Conservation (phyloP, 1,140 invertebrate species). For the Drosophila orosa region DNA sequence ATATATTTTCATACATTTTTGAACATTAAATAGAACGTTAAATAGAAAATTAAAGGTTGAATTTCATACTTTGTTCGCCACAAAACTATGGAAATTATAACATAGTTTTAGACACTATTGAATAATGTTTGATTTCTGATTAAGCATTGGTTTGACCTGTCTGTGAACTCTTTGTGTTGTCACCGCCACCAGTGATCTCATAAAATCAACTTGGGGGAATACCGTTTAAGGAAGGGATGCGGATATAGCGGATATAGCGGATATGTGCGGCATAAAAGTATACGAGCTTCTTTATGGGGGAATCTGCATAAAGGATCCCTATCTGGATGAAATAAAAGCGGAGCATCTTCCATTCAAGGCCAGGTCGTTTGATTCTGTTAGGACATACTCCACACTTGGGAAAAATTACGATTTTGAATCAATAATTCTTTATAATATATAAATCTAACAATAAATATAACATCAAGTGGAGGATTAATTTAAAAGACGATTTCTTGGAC, state of each 20-base stretch:
- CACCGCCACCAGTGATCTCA: constrained; percentile 1
- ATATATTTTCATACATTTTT: constrained; percentile 13
- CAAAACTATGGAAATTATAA: not conserved
- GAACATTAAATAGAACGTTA: not conserved
- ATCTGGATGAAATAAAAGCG: constrained; percentile 40
- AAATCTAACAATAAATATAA: not conserved
- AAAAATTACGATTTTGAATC: not conserved
- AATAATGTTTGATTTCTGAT: constrained; percentile 7
- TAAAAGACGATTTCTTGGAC: not conserved
- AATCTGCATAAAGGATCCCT: constrained; percentile 43
- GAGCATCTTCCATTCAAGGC: constrained; percentile 28
- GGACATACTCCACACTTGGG: not conserved
- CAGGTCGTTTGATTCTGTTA: constrained; percentile 42
- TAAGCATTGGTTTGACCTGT: constrained; percentile 20
- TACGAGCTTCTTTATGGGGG: constrained; percentile 35
- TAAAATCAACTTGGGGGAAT: constrained; percentile 31
- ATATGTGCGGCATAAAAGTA: constrained; percentile 46
- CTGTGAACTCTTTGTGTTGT: not conserved
- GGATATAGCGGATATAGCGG: constrained; percentile 40
- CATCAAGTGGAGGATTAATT: not conserved
- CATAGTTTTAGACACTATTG: too few species aligned
- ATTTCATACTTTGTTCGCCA: not conserved
- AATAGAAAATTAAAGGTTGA: not conserved
- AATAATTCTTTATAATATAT: not conserved
- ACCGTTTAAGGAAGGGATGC: constrained; percentile 39